Evolutionary conservation across 1,140 invertebrate species (phyloP), one percentile per base, ranked within the genome.

Genomic region (Euura lappo): DNA sequence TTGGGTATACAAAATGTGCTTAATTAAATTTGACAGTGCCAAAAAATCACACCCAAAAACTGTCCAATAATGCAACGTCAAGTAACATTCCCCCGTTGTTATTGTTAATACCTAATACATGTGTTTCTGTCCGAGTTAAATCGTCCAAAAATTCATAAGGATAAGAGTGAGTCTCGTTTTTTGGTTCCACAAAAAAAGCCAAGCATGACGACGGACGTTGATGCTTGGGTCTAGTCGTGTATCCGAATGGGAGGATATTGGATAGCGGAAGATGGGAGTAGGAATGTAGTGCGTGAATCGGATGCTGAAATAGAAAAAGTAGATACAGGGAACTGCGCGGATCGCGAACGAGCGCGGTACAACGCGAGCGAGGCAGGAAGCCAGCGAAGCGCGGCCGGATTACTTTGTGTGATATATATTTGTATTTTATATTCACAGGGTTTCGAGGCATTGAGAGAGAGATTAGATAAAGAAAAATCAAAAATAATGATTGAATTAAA

Each of bases 351-450:
- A 77, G 69, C 72, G 75, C 77, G 77, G 71, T 70, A 77, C 73
- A 73, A 76, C 78, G 78, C 80, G 77, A 78, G 76, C 78, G 71
- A 76, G 78, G 80, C 83, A 83, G 82, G 82, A 84, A 84, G 83
- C 83, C 81, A 82, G 71, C 74, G 76, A 76, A 79, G 67, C 73
- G 79, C 76, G 75, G 72, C 71, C 78, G 75, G 79, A 79, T 73
- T 64, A 70, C 70, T 64, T 11, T 47, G 69, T 64, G n/a, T 65
- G 4, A 11, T 43, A 65, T 7, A 10, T 65, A 8, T 45, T 45
- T 71, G n/a, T 45, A 45, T 51, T 44, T 60, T 44, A 45, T 5
- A 71, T 2, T 65, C 66, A 65, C 70, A 71, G 60, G 70, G 70
- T 65, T 28, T 64, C 28, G 28, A 28, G 28, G 28, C 28, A 28